A percentile compares a stretch with the other conserved stretches of the same genome.
Evolutionary conservation across 2,113 vertebrate species (phyloP).

Genomic region (Ammodytes marinus): DNA sequence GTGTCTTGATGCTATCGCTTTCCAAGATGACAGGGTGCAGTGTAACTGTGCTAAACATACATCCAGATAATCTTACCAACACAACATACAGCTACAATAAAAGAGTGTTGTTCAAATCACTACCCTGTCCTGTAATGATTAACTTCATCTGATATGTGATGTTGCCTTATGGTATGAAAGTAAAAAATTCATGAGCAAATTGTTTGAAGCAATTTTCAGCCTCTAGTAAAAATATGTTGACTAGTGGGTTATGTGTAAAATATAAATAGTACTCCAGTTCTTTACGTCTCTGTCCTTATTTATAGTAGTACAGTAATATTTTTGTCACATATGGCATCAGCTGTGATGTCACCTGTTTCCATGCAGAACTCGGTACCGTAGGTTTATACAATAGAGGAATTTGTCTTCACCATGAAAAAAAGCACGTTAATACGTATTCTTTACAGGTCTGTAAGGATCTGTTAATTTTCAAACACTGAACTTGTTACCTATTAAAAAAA

Average conservation of each 20-base stretch:
- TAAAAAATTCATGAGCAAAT: background rate
- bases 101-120: conserved; percentile 14
- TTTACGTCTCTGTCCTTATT: background rate
- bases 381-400: background rate
- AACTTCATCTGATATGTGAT: background rate
- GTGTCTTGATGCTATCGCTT: background rate
- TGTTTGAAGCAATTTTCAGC: background rate
- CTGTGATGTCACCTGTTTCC: conserved; percentile 16
- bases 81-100: conserved; percentile 18
- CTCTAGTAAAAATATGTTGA: background rate
- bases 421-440: background rate
- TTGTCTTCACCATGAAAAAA: background rate
- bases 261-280: background rate
- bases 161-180: background rate
- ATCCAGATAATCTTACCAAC: background rate
- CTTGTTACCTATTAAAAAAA: background rate
- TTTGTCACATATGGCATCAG: background rate
- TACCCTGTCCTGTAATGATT: conserved; percentile 14
- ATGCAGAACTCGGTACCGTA: conserved; percentile 1
- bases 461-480: background rate
- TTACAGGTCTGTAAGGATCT: background rate
- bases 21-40: background rate
- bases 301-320: background rate
- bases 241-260: background rate
- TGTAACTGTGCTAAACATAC: background rate